Percentiles rank a stretch among this genome's conserved stretches.
Evolutionary conservation across 1,140 invertebrate genomes (phyloP).

Genomic region (Hycleus cichorii): DNA sequence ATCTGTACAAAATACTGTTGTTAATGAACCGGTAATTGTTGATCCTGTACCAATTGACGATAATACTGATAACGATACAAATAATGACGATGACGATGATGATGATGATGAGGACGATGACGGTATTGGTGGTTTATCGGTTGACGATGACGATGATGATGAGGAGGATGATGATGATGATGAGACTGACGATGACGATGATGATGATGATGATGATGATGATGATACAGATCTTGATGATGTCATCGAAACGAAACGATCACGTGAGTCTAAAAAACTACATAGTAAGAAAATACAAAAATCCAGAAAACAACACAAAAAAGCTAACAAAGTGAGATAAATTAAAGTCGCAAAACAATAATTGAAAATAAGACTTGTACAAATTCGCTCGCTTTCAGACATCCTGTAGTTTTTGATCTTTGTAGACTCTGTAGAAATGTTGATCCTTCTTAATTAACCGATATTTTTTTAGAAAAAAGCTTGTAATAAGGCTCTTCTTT

Average conservation of each 20-base stretch:
- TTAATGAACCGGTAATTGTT: slow-evolving; percentile 29
- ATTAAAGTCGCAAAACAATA: slow-evolving; percentile 17
- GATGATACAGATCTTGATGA: slow-evolving; percentile 62
- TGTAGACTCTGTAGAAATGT: slow-evolving; percentile 8
- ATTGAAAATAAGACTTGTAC: slow-evolving; percentile 2
- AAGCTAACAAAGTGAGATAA: slow-evolving; percentile 25
- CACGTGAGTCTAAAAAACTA: slow-evolving; percentile 76
- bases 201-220: slow-evolving; percentile 67
- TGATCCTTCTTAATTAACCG: slow-evolving; percentile 3
- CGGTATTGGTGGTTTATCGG: slow-evolving; percentile 38
- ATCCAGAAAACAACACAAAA: slow-evolving; percentile 46
- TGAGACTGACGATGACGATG: slow-evolving; percentile 61
- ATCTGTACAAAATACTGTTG: slow-evolving; percentile 28
- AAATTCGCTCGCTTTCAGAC: not conserved
- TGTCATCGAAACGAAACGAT: slow-evolving; percentile 56
- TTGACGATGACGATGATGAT: slow-evolving; percentile 44
- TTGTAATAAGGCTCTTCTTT: slow-evolving; percentile 1
- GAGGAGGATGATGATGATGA: slow-evolving; percentile 52
- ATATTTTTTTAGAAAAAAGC: not conserved
- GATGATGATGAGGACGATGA: slow-evolving; percentile 53
- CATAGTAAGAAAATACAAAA: slow-evolving; percentile 43
- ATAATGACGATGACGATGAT: slow-evolving; percentile 52
- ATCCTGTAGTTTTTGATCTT: not conserved
- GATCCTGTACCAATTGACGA: slow-evolving; percentile 33
- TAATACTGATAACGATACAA: slow-evolving; percentile 42